phyloP scores from a whole-genome alignment of 2,888 invertebrate species.

The Ptychoptera contaminata region DNA sequence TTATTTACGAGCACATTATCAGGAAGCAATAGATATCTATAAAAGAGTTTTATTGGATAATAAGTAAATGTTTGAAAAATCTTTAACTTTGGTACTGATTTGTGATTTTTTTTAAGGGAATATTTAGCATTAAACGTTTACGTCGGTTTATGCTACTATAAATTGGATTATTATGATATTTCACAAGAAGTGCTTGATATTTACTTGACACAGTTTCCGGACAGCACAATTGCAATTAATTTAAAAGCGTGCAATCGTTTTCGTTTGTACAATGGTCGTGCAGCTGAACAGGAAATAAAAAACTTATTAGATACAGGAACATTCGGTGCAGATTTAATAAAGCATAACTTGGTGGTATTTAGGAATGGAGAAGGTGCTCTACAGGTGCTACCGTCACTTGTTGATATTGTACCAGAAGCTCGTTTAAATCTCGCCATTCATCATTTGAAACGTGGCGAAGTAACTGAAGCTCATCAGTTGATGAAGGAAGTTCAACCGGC shows the following conservation, averaged over 20 bases:
- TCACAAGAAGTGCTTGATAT: slow-evolving; percentile 93
- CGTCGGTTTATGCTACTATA: slow-evolving; percentile 94
- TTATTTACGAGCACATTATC: slow-evolving; percentile 89
- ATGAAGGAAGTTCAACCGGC: slow-evolving; percentile 86
- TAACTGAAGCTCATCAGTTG: slow-evolving; percentile 73
- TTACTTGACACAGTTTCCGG: slow-evolving; percentile 79
- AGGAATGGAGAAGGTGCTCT: slow-evolving; percentile 85
- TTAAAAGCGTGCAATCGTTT: slow-evolving; percentile 62
- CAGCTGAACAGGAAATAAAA: slow-evolving; percentile 85
- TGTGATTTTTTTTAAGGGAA: slow-evolving; percentile 41
- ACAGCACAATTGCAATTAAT: slow-evolving; percentile 91
- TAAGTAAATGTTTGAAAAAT: slow-evolving; percentile 40
- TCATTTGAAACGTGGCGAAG: slow-evolving; percentile 75
- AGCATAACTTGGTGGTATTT: slow-evolving; percentile 92
- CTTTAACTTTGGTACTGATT: background rate
- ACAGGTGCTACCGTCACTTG: slow-evolving; percentile 73
- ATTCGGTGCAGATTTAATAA: slow-evolving; percentile 83
- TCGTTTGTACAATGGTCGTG: slow-evolving; percentile 83
- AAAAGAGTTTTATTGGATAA: slow-evolving; percentile 83
- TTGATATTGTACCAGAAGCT: slow-evolving; percentile 94
- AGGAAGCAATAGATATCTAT: slow-evolving; percentile 97
- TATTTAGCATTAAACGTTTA: slow-evolving; percentile 92
- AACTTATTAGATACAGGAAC: slow-evolving; percentile 58
- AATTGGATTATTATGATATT: slow-evolving; percentile 95
- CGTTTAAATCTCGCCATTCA: slow-evolving; percentile 90